These are phyloP conservation scores for Diarsia rubi DNA, from an alignment of 2,888 invertebrate genomes.

Conservation along the genomic window DNA sequence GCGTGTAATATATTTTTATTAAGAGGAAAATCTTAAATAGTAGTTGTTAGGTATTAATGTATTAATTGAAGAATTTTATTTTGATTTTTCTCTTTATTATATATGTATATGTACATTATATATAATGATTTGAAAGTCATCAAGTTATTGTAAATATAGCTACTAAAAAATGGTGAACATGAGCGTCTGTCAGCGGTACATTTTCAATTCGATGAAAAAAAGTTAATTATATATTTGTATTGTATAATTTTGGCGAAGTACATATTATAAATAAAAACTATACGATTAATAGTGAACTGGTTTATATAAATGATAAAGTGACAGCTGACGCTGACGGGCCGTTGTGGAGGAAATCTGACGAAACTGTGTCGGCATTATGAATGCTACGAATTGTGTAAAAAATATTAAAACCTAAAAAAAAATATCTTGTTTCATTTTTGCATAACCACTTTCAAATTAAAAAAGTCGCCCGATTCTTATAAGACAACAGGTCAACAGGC, in stretches of 20 bases:
- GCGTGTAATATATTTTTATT: conserved; percentile 91
- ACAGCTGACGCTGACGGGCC: conserved; percentile 82
- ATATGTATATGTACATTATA: conserved; percentile 89
- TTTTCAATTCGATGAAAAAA: conserved; percentile 75
- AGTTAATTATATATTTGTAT: conserved; percentile 88
- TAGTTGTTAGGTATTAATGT: conserved; percentile 90
- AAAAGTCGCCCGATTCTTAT: neutral
- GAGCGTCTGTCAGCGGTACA: conserved; percentile 84
- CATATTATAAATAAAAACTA: conserved; percentile 77
- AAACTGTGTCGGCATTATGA: conserved; percentile 90
- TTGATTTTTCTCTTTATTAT: conserved; percentile 90
- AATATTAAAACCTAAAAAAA: conserved; percentile 91
- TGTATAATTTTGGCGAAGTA: conserved; percentile 84
- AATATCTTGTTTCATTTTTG: conserved; percentile 84
- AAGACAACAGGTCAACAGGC: conserved; percentile 9
- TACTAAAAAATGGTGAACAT: conserved; percentile 80
- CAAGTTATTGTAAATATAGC: conserved; percentile 89
- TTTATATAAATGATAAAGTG: conserved; percentile 76
- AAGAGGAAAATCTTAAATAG: conserved; percentile 90
- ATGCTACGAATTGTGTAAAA: conserved; percentile 92
- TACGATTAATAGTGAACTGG: conserved; percentile 78
- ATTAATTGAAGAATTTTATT: conserved; percentile 90
- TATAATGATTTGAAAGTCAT: conserved; percentile 87
- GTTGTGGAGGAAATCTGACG: conserved; percentile 75
- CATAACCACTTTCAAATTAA: conserved; percentile 32